These are phyloP conservation scores for Dynastes grantii DNA, from an alignment of 2,888 invertebrate genomes.

Conservation along the genomic window DNA sequence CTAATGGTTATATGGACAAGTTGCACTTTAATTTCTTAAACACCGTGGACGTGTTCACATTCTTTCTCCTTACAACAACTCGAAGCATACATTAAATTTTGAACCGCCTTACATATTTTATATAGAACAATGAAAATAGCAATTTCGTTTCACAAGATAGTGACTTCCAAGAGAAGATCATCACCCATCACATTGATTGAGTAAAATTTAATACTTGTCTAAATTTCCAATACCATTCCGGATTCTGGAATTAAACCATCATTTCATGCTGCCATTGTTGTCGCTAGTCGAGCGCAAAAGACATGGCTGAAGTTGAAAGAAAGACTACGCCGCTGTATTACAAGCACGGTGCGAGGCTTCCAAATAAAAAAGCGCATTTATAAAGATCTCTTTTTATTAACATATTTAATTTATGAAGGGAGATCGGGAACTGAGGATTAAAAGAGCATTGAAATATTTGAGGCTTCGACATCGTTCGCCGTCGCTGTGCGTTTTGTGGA, in stretches of 20 bases:
- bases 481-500: conserved; percentile 20
- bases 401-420: conserved; percentile 41
- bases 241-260: not conserved
- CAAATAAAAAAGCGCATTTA: conserved; percentile 31
- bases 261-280: not conserved
- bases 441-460: conserved; percentile 35
- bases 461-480: conserved; percentile 38
- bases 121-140: too few relatives aligned
- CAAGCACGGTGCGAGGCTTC: not conserved
- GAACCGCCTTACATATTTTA: too few relatives aligned
- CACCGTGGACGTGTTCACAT: too few relatives aligned
- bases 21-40: too few relatives aligned
- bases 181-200: too few relatives aligned
- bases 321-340: not conserved
- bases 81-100: too few relatives aligned
- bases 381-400: conserved; percentile 42
- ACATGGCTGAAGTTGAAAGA: not conserved
- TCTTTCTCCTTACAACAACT: too few relatives aligned
- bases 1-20: too few relatives aligned
- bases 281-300: not conserved
- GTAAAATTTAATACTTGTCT: too few relatives aligned
- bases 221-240: not conserved
- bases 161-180: too few relatives aligned
- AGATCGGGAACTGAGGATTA: conserved; percentile 40
- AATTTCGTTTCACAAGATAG: too few relatives aligned